These are phyloP conservation scores for Hyles euphorbiae DNA, from an alignment of 1,140 invertebrate species.

Conservation along the genomic window DNA sequence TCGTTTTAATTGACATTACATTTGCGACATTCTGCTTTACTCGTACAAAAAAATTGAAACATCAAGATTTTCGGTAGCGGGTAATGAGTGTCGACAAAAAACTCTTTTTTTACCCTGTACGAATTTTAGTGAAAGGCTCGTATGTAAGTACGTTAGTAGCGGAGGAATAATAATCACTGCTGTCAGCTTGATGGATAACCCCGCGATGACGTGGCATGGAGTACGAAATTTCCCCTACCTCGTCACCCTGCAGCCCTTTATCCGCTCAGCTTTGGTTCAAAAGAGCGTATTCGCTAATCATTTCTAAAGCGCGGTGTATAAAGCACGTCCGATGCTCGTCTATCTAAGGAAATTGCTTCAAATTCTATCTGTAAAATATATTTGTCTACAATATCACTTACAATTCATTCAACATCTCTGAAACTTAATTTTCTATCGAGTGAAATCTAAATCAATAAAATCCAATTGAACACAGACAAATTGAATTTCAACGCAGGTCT, in stretches of 20 bases:
- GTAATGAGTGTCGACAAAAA: constrained; percentile 31
- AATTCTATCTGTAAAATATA: background rate
- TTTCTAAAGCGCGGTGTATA: background rate
- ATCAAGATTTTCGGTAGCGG: constrained; percentile 21
- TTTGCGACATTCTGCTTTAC: background rate
- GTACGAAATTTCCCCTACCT: constrained; percentile 33
- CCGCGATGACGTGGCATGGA: constrained; percentile 49
- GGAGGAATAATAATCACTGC: constrained; percentile 49
- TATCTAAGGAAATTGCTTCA: too few species aligned
- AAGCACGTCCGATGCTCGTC: too few species aligned
- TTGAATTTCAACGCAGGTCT: background rate
- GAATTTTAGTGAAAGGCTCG: constrained; percentile 37
- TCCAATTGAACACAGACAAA: constrained; percentile 1
- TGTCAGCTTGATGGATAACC: constrained; percentile 63
- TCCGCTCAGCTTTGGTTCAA: constrained; percentile 25
- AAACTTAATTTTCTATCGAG: constrained; percentile 1
- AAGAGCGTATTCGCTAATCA: background rate
- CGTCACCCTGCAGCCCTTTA: constrained; percentile 21
- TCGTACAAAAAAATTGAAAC: too few species aligned
- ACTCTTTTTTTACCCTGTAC: constrained; percentile 37
- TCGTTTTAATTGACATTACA: constrained; percentile 1
- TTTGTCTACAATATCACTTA: background rate
- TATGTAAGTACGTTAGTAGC: constrained; percentile 29
- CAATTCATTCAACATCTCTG: constrained; percentile 1
- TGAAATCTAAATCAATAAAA: background rate